phyloP scores from a whole-genome alignment of 2,797 vertebrate species.

The Nasua narica region DNA sequence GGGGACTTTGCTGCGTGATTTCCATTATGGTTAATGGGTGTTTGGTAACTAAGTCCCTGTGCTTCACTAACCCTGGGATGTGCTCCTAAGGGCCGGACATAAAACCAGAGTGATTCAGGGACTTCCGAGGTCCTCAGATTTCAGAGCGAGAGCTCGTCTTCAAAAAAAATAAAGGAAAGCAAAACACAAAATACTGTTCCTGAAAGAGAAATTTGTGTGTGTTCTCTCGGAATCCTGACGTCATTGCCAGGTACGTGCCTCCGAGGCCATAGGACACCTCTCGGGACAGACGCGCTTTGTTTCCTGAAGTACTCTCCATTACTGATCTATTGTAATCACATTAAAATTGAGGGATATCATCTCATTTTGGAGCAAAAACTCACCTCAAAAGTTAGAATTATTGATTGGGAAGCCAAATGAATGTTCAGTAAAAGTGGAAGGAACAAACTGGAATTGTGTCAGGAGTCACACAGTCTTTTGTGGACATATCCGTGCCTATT shows the following conservation, averaged over 20 bases:
- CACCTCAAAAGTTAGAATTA: neutral
- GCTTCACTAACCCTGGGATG: slow-evolving; percentile 14
- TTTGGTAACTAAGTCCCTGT: slow-evolving; percentile 45
- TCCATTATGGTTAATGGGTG: slow-evolving; percentile 51
- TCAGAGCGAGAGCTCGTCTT: neutral
- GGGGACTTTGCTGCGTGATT: slow-evolving; percentile 54
- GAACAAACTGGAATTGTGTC: neutral
- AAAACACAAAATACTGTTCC: neutral
- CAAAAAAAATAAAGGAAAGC: neutral
- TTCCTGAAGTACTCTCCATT: neutral
- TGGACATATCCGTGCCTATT: neutral
- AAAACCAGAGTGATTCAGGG: neutral
- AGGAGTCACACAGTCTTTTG: neutral
- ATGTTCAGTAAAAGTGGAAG: neutral
- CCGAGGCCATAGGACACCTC: neutral
- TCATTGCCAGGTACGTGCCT: neutral
- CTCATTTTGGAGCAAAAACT: neutral
- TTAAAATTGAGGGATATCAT: neutral
- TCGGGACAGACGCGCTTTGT: neutral
- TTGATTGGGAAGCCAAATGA: neutral
- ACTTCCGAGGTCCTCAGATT: neutral
- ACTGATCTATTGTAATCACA: neutral
- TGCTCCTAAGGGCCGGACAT: slow-evolving; percentile 31
- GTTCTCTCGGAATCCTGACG: neutral
- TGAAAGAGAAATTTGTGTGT: neutral